Percentiles rank a stretch among this genome's conserved stretches.
These are phyloP conservation scores for Catalaphyllia jardinei DNA, from an alignment of 64 coral and sea anemone genomes.

Conservation along the genomic window DNA sequence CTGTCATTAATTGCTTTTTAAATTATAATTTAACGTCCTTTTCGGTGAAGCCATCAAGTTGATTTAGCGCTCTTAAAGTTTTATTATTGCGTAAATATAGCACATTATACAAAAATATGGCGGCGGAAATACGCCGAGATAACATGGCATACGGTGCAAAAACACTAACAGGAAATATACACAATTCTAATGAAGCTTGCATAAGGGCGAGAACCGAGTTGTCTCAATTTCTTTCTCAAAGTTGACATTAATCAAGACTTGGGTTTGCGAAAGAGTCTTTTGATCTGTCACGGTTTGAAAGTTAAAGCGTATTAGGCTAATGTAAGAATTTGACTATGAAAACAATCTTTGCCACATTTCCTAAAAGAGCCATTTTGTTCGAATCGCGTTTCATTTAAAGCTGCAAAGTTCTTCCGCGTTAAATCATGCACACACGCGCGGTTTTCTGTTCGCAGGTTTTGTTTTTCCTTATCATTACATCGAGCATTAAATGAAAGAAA, in stretches of 20 bases:
- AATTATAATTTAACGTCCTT: slow-evolving; percentile 87
- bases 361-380: slow-evolving; percentile 13
- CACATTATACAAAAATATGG: slow-evolving; percentile 63
- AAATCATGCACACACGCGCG: not conserved
- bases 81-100: slow-evolving; percentile 96
- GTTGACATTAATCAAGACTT: slow-evolving; percentile 10
- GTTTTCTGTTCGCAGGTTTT: not conserved
- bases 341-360: not conserved
- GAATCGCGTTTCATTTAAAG: not conserved
- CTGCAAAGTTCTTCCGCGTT: no score
- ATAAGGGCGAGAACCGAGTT: slow-evolving; percentile 47
- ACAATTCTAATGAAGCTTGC: slow-evolving; percentile 88
- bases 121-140: slow-evolving; percentile 86
- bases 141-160: slow-evolving; percentile 86
- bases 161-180: slow-evolving; percentile 97
- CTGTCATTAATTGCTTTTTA: slow-evolving; percentile 88
- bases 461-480: slow-evolving; percentile 29
- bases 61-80: slow-evolving; percentile 91
- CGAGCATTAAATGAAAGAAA: slow-evolving; percentile 38
- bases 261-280: slow-evolving; percentile 25
- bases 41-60: slow-evolving; percentile 83
- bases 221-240: slow-evolving; percentile 41
- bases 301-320: slow-evolving; percentile 32
- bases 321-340: slow-evolving; percentile 36
- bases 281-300: slow-evolving; percentile 31